Base-by-base conservation (phyloP, 2,888 invertebrate species). In the Gibbula magus region DNA sequence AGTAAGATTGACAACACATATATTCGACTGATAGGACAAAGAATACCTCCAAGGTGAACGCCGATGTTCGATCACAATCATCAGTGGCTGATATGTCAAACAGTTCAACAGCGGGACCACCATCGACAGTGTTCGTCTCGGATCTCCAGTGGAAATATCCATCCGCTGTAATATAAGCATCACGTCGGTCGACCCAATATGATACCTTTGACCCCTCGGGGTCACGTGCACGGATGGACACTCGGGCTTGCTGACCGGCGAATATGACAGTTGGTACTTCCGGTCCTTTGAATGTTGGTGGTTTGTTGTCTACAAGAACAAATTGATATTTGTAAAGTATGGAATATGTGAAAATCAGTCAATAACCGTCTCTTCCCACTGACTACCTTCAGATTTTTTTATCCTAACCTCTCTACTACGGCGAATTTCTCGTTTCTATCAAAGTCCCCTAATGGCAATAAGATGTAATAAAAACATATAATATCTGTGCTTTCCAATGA, bases 151-250 rank as follows among this genome's bases (percentile, higher is more conserved):
- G 78, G 70, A 84, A 84, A 39, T 82, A 78, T 13, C 84, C 83
- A 32, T 77, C 74, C 20, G 80, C 73, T 35, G 75, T 80, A 56
- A 84, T 81, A 51, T 74, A 75, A 35, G 84, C 84, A 54, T 83
- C 83, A 0, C 54, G 70, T 22, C 83, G 81, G 22, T 83, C 54
- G 8, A 83, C 73, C 18, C 74, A 73, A 20, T 82, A 77, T 20
- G 78, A 67, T 32, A 82, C 79, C 53, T 74, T 75, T 54, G 82
- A 81, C 52, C 84, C 84, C 61, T 84, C 84, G n/a, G 83, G 82
- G 56, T 84, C 84, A 45, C 22, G 56, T 45, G 83, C 83, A 1
- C 56, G 70, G 45, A 84, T 77, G n/a, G 53, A 67, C 51, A 83
- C 51, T 25, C 78, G 74, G 4, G 81, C 79, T 13, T 79, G 80